These are phyloP conservation scores for Cardiocondyla obscurior DNA, from an alignment of 1,140 invertebrate genomes.

Conservation along the genomic window DNA sequence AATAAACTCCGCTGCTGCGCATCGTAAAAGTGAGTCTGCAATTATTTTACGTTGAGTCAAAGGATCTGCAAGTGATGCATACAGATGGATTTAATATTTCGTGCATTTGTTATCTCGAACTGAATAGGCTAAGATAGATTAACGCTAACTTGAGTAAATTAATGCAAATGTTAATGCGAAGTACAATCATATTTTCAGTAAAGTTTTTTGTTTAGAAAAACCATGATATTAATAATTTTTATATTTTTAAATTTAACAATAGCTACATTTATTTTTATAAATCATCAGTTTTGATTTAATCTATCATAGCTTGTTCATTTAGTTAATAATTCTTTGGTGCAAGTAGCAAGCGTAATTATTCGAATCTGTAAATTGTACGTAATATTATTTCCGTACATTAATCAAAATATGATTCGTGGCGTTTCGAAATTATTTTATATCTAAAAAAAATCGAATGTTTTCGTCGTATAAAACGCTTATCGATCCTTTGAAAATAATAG, in stretches of 20 bases:
- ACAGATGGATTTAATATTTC: background rate
- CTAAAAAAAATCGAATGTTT: background rate
- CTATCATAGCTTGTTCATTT: background rate
- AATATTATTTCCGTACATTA: background rate
- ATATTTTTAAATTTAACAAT: background rate
- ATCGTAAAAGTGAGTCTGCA: slow-evolving; percentile 1
- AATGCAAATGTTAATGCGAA: background rate
- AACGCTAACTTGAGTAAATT: background rate
- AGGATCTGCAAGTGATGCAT: background rate
- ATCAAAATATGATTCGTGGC: background rate
- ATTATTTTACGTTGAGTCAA: background rate
- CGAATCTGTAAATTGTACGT: background rate
- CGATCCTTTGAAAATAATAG: background rate
- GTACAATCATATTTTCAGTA: background rate
- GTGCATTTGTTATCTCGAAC: background rate
- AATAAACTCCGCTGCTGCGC: background rate
- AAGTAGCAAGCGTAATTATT: background rate
- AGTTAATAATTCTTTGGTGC: background rate
- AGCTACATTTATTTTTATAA: background rate
- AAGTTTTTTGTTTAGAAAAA: background rate
- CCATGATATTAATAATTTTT: background rate
- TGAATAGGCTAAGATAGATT: background rate
- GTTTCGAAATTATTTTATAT: background rate
- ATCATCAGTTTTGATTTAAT: background rate
- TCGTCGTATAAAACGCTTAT: background rate